phyloP scores from a whole-genome alignment of 2,113 vertebrate species.

The Ranitomeya variabilis region DNA sequence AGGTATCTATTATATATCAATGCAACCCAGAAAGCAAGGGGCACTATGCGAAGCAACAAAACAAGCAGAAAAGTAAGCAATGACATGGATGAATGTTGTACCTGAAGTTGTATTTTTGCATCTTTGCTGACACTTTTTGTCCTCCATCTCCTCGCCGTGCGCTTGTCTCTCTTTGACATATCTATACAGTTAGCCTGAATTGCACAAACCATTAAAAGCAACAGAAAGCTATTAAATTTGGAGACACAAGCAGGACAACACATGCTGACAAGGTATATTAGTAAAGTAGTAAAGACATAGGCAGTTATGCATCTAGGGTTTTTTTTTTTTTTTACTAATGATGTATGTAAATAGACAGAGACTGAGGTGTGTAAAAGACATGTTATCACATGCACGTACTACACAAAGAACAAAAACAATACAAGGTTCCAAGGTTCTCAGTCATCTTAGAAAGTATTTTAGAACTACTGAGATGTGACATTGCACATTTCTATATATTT shows the following conservation, averaged over 20 bases:
- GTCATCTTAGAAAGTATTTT: neutral
- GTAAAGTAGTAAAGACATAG: constrained; percentile 56
- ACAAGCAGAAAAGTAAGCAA: neutral
- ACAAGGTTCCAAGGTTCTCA: neutral
- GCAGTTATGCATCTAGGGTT: neutral
- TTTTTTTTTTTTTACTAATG: neutral
- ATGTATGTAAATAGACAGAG: constrained; percentile 18
- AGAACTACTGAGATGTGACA: neutral
- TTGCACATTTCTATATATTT: neutral
- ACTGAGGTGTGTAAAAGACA: neutral
- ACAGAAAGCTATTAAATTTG: constrained; percentile 79
- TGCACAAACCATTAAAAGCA: constrained; percentile 79
- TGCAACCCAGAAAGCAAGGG: neutral
- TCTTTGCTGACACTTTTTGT: constrained; percentile 99
- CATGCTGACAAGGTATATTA: constrained; percentile 67
- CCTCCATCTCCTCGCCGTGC: constrained; percentile 98
- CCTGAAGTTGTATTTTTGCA: constrained; percentile 99
- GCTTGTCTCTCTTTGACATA: constrained; percentile 99
- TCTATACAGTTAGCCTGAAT: constrained; percentile 98
- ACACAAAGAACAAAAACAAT: neutral
- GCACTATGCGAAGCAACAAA: neutral
- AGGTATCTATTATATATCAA: neutral
- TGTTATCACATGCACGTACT: neutral
- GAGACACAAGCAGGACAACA: constrained; percentile 65
- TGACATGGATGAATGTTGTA: constrained; percentile 71